Evolutionary conservation across 2,113 vertebrate genomes (phyloP).

Genomic region (Okapia johnstoni): DNA sequence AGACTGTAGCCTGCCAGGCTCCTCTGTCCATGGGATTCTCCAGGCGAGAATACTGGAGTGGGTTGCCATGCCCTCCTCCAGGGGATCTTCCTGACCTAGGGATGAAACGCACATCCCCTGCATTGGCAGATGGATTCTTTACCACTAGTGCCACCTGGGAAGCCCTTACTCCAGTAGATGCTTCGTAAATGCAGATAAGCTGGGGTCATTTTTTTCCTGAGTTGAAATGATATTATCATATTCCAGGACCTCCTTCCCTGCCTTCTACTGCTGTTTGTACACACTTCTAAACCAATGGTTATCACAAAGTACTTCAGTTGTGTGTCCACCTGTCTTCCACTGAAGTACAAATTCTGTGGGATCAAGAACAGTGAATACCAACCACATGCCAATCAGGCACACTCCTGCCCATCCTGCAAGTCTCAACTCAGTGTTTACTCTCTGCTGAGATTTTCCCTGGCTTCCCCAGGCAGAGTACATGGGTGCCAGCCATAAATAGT

Average conservation of each 20-base stretch:
- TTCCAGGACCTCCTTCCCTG: background rate
- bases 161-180: background rate
- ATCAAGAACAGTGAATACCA: background rate
- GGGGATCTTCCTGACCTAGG: no score
- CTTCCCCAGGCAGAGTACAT: background rate
- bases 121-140: no score
- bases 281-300: background rate
- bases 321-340: background rate
- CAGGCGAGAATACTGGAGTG: no score
- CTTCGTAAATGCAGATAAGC: background rate
- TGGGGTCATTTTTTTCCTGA: background rate
- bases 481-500: no score
- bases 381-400: accelerated
- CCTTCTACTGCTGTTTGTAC: background rate
- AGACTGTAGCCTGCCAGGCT: no score
- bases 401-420: background rate
- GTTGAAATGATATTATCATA: background rate
- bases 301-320: background rate
- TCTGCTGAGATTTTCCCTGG: background rate
- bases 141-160: no score
- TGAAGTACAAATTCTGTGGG: background rate
- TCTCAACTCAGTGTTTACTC: background rate
- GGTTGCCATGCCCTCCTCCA: no score
- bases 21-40: no score
- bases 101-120: no score